These are phyloP conservation scores for Oxyscelio sp. DNA, from an alignment of 2,888 invertebrate species.

Conservation along the genomic window DNA sequence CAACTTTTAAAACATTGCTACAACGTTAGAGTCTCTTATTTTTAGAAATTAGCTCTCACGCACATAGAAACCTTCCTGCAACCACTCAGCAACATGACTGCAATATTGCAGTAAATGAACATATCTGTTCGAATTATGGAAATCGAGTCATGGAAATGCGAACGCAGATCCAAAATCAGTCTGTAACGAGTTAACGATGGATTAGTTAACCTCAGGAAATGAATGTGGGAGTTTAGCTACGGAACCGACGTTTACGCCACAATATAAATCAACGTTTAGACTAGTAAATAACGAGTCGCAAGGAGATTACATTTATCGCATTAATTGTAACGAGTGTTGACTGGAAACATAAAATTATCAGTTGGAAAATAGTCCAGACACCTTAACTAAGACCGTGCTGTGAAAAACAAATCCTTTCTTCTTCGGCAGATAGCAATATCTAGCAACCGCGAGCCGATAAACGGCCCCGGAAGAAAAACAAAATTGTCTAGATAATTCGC, in stretches of 20 bases:
- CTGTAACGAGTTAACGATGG: too few species aligned
- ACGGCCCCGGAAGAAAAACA: conserved; percentile 39
- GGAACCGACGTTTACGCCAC: conserved; percentile 3
- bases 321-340: neutral
- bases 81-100: too few species aligned
- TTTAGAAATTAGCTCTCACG: too few species aligned
- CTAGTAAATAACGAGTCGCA: neutral
- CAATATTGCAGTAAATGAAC: too few species aligned
- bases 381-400: neutral
- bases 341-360: conserved; percentile 1
- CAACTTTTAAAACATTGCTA: too few species aligned
- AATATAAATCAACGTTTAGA: neutral
- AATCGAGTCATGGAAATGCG: too few species aligned
- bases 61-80: too few species aligned
- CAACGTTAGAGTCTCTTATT: too few species aligned
- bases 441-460: conserved; percentile 9
- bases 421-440: conserved; percentile 12
- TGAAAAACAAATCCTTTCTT: conserved; percentile 5
- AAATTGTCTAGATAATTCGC: conserved; percentile 26
- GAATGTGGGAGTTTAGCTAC: too few species aligned
- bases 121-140: too few species aligned
- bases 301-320: neutral
- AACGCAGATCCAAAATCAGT: too few species aligned
- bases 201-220: too few species aligned
- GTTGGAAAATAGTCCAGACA: neutral